phyloP scores from a whole-genome alignment of 2,113 vertebrate genomes.

The Corythornis cristatus region DNA sequence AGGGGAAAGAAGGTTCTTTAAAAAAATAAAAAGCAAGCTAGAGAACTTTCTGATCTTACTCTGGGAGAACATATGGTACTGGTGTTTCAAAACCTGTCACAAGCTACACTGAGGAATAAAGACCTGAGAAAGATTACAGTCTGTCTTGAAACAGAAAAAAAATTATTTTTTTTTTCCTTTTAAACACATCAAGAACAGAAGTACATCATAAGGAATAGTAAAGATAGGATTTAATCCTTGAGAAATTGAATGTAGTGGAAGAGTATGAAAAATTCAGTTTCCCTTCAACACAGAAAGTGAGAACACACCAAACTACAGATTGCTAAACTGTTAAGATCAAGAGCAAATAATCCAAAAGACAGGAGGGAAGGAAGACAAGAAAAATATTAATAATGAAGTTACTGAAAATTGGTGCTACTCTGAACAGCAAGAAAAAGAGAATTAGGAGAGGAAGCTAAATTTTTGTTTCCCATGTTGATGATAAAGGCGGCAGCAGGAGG shows the following conservation, averaged over 20 bases:
- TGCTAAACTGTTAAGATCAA: not conserved
- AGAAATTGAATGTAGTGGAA: not conserved
- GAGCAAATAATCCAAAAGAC: not conserved
- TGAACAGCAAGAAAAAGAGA: not conserved
- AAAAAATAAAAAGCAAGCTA: not conserved
- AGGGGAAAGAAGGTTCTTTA: not conserved
- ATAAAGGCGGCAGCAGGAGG: not conserved
- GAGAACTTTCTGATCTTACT: not conserved
- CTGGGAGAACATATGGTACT: not conserved
- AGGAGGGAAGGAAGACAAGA: not conserved
- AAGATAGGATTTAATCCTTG: not conserved
- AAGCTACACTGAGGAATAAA: not conserved
- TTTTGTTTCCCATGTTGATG: not conserved
- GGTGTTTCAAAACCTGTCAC: not conserved
- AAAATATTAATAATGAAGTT: not conserved
- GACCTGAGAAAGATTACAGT: not conserved
- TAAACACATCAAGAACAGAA: not conserved
- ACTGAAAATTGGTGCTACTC: not conserved
- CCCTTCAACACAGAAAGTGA: not conserved
- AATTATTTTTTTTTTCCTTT: not conserved
- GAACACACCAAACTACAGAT: not conserved
- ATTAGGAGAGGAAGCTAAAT: not conserved
- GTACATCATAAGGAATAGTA: not conserved
- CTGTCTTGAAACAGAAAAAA: not conserved
- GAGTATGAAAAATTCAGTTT: not conserved